phyloP scores from a whole-genome alignment of 1,140 invertebrate genomes.

The Drosophila setifemur region DNA sequence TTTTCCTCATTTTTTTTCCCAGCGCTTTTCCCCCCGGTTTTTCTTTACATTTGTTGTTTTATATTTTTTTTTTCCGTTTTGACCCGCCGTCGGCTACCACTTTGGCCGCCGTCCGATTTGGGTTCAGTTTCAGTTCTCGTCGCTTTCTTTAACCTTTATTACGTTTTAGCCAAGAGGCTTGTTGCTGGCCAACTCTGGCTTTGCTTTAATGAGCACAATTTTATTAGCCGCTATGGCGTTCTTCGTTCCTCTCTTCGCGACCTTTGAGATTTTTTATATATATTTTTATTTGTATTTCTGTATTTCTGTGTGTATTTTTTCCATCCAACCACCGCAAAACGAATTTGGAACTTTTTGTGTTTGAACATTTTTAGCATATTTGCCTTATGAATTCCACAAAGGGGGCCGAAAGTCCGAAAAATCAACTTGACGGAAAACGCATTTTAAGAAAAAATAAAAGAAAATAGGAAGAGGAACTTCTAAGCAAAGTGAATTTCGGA shows the following conservation, averaged over 20 bases:
- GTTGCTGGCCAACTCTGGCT: conserved; percentile 60
- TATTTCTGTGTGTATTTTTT: no score
- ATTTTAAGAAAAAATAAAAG: no score
- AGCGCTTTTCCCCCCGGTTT: background rate
- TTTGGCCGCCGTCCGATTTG: conserved; percentile 31
- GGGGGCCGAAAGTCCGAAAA: conserved; percentile 4
- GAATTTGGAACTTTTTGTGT: conserved; percentile 53
- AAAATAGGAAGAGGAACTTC: no score
- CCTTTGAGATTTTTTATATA: no score
- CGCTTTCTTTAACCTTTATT: conserved; percentile 69
- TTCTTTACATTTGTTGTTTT: no score
- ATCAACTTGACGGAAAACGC: conserved; percentile 26
- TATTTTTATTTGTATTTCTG: no score
- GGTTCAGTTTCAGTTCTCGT: background rate
- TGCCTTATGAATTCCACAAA: conserved; percentile 26
- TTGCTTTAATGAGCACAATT: conserved; percentile 75
- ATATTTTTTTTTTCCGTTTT: conserved; percentile 19
- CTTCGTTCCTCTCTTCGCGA: conserved; percentile 10
- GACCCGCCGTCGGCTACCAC: conserved; percentile 36
- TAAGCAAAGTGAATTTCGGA: no score
- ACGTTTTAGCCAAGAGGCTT: conserved; percentile 59
- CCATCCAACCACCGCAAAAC: conserved; percentile 30
- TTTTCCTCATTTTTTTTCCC: conserved; percentile 31
- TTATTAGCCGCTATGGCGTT: conserved; percentile 70
- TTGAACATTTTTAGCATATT: conserved; percentile 60